Evolutionary conservation across 2,888 invertebrate genomes (phyloP), one percentile per base, ranked within the genome.

Genomic region (Heliconius erato): DNA sequence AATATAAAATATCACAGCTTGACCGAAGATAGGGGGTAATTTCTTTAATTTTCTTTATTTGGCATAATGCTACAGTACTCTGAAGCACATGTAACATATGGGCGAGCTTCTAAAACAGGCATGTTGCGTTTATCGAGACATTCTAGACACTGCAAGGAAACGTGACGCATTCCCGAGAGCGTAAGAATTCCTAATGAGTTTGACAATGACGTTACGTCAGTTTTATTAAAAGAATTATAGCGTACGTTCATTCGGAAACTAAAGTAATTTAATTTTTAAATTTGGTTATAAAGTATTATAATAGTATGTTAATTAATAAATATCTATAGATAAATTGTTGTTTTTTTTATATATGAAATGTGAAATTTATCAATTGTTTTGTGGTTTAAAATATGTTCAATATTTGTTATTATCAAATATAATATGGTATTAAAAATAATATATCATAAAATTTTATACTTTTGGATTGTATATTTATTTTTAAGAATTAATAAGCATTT

Each of bases 101-200:
- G 82, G 76, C 77, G 68, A 82, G 80, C 77, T 84, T 79, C 74
- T 83, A 71, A 76, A 72, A 79, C 71, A 80, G 85, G 85, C 86
- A 86, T 87, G 86, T 84, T 88, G 87, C 86, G 86, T 87, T 84
- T 80, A 87, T 88, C 88, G 85, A 86, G 86, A 88, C 89, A 89
- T 90, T 87, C 89, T 90, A 88, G 89, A 89, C 88, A 88, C 82
- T 83, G 88, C 79, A 74, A 77, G 86, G 85, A 83, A 87, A 82
- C 83, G 85, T 84, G 82, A 82, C 44, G 79, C 84, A 86, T 86
- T 76, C 84, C 84, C 79, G 68, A 71, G 67, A 76, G 79, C 83
- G 78, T 76, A 74, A 76, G 40, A 74, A 32, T 69, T 28, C 40
- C 72, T 80, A 83, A 83, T 84, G 81, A 79, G 69, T 68, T 84